Conservation (phyloP, 92 coral and sea anemone species). For the Ricordea florida region DNA sequence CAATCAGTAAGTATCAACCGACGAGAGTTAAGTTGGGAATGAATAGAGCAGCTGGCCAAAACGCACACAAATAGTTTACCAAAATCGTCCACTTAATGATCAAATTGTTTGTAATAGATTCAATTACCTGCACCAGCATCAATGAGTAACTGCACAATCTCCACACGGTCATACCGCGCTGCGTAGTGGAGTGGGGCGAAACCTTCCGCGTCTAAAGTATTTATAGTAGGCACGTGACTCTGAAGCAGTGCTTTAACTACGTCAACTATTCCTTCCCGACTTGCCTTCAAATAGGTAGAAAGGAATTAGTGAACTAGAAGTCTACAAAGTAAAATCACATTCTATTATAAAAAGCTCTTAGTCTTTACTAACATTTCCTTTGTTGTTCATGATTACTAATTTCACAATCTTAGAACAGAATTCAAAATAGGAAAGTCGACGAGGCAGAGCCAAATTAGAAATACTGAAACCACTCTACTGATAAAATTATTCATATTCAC, state of each 20-base stretch:
- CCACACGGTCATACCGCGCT: slow-evolving; percentile 69
- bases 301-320: not conserved
- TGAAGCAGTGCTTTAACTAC: slow-evolving; percentile 35
- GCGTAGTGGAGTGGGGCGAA: slow-evolving; percentile 86
- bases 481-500: not conserved
- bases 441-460: not conserved
- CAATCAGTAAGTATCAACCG: no score
- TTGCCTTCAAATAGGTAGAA: slow-evolving; percentile 40
- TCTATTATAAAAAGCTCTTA: no score
- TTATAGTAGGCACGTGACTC: not conserved
- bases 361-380: no score
- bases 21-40: no score
- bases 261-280: slow-evolving; percentile 73
- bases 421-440: not conserved
- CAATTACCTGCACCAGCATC: slow-evolving; percentile 71
- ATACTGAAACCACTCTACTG: not conserved
- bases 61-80: not conserved
- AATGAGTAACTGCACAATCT: slow-evolving; percentile 51
- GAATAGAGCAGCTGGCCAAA: no score
- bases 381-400: no score
- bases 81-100: not conserved
- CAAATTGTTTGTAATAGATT: not conserved
- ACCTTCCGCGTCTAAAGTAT: slow-evolving; percentile 65
- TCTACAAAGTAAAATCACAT: not conserved
- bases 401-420: no score